phyloP scores from a whole-genome alignment of 2,888 invertebrate species.

The Malacosoma neustria region DNA sequence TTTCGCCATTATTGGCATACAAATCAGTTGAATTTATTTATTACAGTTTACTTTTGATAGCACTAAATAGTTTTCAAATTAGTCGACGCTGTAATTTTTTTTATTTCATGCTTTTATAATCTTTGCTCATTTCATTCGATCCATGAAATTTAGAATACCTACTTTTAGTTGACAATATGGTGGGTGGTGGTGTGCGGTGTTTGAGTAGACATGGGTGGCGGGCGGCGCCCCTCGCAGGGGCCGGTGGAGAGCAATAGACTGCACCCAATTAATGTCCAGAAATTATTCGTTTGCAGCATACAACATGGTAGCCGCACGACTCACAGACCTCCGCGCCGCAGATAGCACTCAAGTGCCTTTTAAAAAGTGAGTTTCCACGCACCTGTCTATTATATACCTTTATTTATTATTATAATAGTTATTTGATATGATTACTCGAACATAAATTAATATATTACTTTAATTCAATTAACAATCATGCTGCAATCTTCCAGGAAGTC shows the following conservation, averaged over 20 bases:
- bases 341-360: conserved; percentile 98
- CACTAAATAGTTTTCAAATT: no score
- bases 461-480: conserved; percentile 12
- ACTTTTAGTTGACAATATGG: conserved; percentile 66
- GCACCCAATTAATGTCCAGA: conserved; percentile 73
- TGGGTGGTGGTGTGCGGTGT: conserved; percentile 35
- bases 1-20: no score
- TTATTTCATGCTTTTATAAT: no score
- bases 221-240: conserved; percentile 22
- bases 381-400: no score
- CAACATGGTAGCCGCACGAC: conserved; percentile 98
- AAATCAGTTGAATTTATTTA: no score
- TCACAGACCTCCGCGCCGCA: conserved; percentile 94
- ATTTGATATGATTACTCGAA: no score
- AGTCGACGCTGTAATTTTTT: no score
- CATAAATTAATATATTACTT: no score
- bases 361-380: conserved; percentile 88
- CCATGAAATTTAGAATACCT: no score
- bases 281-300: conserved; percentile 92
- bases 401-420: no score
- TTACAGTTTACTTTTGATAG: no score
- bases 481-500: conserved; percentile 5
- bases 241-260: conserved; percentile 27
- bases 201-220: conserved; percentile 18
- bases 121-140: no score